A percentile compares a stretch with the other conserved stretches of the same genome.
Conservation (phyloP, 2,888 invertebrate genomes). For the Cremastobaeus sp. region DNA sequence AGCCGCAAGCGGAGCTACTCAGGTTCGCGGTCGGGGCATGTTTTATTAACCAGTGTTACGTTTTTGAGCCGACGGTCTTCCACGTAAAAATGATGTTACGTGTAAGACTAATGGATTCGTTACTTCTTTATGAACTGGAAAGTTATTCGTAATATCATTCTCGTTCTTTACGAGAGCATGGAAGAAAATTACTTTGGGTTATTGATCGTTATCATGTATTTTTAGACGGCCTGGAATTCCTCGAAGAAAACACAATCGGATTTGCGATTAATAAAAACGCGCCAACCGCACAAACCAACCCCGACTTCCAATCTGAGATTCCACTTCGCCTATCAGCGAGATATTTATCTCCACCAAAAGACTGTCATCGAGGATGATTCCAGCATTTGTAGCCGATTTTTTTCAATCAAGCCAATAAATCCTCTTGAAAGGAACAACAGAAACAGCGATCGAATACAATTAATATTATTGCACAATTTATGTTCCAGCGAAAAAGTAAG, state of each 20-base stretch:
- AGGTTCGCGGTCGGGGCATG: constrained; percentile 28
- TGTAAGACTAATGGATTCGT: constrained; percentile 51
- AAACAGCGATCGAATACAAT: too few relatives aligned
- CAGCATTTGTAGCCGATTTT: too few relatives aligned
- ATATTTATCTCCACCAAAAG: not conserved
- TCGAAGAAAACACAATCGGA: constrained; percentile 56
- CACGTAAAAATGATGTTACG: constrained; percentile 50
- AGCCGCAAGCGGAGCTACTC: constrained; percentile 30
- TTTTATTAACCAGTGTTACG: constrained; percentile 46
- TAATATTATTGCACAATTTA: too few relatives aligned
- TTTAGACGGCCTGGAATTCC: constrained; percentile 58
- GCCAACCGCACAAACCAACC: constrained; percentile 18
- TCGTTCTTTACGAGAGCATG: constrained; percentile 52
- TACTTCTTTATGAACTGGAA: constrained; percentile 48
- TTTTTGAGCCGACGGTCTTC: constrained; percentile 40
- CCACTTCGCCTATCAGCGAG: not conserved
- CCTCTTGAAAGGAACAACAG: too few relatives aligned
- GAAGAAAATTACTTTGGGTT: constrained; percentile 55
- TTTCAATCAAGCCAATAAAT: too few relatives aligned
- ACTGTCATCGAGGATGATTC: not conserved
- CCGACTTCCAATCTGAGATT: constrained; percentile 10
- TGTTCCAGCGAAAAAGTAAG: too few relatives aligned
- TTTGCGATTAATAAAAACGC: constrained; percentile 48
- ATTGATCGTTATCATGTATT: constrained; percentile 60
- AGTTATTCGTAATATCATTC: constrained; percentile 59